Conservation (phyloP, 2,888 invertebrate species). For the Leucania comma region DNA sequence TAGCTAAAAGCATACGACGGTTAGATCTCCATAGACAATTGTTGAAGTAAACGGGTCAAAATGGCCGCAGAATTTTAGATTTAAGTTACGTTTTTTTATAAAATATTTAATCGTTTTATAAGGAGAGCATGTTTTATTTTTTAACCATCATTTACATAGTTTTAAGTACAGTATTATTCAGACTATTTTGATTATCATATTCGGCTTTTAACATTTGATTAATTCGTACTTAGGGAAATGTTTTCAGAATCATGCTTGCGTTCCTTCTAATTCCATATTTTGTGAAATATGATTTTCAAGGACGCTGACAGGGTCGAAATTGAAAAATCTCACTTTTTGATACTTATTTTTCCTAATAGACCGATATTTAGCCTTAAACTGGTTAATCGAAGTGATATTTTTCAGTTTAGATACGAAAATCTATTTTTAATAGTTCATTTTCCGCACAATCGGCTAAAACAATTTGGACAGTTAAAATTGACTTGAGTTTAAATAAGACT, state of each 20-base stretch:
- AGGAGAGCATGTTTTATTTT: conserved; percentile 88
- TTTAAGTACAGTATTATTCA: conserved; percentile 72
- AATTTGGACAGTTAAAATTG: conserved; percentile 79
- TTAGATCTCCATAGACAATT: conserved; percentile 85
- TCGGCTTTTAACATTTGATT: conserved; percentile 86
- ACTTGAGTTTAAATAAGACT: conserved; percentile 86
- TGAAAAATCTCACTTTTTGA: conserved; percentile 64
- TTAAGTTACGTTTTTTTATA: conserved; percentile 71
- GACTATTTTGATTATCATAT: conserved; percentile 75
- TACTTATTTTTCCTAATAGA: conserved; percentile 29
- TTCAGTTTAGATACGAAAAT: conserved; percentile 63
- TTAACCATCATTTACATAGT: conserved; percentile 77
- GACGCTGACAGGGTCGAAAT: conserved; percentile 61
- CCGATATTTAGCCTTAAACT: neutral
- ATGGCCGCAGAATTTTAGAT: conserved; percentile 70
- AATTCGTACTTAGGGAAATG: conserved; percentile 65
- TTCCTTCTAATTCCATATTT: conserved; percentile 84
- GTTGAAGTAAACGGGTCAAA: conserved; percentile 87
- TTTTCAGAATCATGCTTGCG: conserved; percentile 64
- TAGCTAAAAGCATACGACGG: conserved; percentile 87
- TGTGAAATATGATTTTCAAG: conserved; percentile 84
- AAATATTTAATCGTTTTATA: conserved; percentile 75
- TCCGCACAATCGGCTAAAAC: conserved; percentile 74
- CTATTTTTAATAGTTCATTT: conserved; percentile 63
- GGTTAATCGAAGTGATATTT: conserved; percentile 60